A percentile compares a stretch with the other conserved stretches of the same genome.
Conservation (phyloP, 64 coral and sea anemone genomes). For the Acropora tenuis region DNA sequence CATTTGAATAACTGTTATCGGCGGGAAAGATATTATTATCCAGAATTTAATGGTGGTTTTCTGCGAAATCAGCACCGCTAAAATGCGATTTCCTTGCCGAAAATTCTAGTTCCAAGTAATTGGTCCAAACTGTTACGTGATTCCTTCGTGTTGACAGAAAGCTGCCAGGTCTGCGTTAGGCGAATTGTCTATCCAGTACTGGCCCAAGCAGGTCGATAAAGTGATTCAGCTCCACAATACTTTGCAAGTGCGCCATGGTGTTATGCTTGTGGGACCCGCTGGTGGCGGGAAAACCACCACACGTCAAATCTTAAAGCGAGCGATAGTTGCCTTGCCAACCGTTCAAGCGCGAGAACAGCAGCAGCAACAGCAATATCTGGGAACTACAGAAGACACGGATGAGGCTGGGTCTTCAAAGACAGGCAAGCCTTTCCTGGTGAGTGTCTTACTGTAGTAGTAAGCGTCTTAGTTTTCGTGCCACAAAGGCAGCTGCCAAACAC, state of each 20-base stretch:
- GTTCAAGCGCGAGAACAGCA: conserved; percentile 63
- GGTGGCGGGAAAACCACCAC: conserved; percentile 93
- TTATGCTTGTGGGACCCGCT: conserved; percentile 88
- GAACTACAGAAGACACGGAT: conserved; percentile 28
- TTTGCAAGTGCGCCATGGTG: conserved; percentile 78
- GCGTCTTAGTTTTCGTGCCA: background rate
- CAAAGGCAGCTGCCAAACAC: too few relatives aligned
- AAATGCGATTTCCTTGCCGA: too few relatives aligned
- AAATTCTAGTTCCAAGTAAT: background rate
- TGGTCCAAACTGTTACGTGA: background rate
- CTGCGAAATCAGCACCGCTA: too few relatives aligned
- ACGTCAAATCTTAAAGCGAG: conserved; percentile 80
- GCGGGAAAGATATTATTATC: too few relatives aligned
- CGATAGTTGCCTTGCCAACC: conserved; percentile 76
- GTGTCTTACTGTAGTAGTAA: background rate
- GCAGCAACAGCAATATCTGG: conserved; percentile 46
- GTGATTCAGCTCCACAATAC: conserved; percentile 86
- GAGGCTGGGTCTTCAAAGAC: conserved; percentile 53
- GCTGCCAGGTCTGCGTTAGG: conserved; percentile 63
- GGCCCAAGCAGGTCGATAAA: conserved; percentile 81
- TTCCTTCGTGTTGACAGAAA: conserved; percentile 52
- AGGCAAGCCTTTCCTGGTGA: conserved; percentile 30
- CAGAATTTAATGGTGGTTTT: too few relatives aligned
- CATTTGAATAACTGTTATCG: too few relatives aligned
- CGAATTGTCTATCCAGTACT: conserved; percentile 77